These are phyloP conservation scores for Patella pellucida DNA, from an alignment of 2,888 invertebrate species.

Conservation along the genomic window DNA sequence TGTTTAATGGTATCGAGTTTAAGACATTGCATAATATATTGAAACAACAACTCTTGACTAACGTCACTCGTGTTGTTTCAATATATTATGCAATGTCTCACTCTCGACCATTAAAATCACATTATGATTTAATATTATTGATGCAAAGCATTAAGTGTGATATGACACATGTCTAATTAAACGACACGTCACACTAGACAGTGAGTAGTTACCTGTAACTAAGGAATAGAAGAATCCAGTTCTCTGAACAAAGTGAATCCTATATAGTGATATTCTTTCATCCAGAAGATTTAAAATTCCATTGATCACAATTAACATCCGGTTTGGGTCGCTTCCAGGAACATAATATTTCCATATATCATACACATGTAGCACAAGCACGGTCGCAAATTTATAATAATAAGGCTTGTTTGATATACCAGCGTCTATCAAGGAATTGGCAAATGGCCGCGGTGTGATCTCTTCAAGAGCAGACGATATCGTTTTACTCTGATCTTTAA, in stretches of 20 bases:
- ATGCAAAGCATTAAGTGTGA: too few species aligned
- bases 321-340: neutral
- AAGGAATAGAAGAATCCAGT: neutral
- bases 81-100: too few species aligned
- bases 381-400: neutral
- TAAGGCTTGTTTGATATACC: neutral
- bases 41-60: too few species aligned
- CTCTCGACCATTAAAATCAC: too few species aligned
- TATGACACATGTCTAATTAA: too few species aligned
- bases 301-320: neutral
- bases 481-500: neutral
- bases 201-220: neutral
- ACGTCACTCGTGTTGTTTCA: too few species aligned
- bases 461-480: neutral
- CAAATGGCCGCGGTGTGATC: neutral
- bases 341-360: neutral
- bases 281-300: neutral
- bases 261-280: neutral
- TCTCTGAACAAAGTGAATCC: neutral
- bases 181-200: too few species aligned
- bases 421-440: neutral
- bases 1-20: too few species aligned
- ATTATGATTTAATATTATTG: too few species aligned
- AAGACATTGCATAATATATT: too few species aligned
- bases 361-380: neutral